Conservation (phyloP, 2,113 vertebrate genomes). For the Chloropsis hardwickii region DNA sequence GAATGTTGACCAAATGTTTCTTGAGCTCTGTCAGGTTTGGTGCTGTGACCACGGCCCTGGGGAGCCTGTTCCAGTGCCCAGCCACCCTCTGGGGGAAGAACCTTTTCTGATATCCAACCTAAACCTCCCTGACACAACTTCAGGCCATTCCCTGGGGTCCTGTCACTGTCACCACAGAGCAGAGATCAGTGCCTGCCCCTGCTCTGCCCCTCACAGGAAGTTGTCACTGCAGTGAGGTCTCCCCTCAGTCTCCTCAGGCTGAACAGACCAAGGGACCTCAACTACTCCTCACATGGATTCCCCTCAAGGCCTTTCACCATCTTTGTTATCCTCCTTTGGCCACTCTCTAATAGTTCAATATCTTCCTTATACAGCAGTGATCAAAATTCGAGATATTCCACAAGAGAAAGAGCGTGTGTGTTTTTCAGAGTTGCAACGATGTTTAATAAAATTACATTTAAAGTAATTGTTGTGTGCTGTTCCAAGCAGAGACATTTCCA, state of each 20-base stretch:
- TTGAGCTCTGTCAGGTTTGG: background rate
- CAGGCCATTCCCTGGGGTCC: rapidly evolving
- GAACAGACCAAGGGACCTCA: background rate
- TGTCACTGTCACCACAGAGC: background rate
- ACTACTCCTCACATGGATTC: rapidly evolving
- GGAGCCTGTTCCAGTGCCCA: background rate
- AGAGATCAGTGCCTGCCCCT: background rate
- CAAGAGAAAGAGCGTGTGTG: background rate
- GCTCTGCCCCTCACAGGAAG: rapidly evolving
- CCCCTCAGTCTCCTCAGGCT: background rate
- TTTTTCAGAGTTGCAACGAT: background rate
- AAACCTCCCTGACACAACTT: rapidly evolving
- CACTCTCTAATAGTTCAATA: background rate
- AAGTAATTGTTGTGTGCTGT: background rate
- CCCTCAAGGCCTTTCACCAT: background rate
- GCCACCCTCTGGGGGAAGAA: rapidly evolving
- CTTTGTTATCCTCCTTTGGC: rapidly evolving
- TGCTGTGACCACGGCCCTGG: background rate
- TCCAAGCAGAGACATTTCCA: background rate
- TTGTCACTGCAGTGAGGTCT: background rate
- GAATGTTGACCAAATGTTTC: rapidly evolving
- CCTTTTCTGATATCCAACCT: background rate
- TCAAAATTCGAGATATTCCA: background rate
- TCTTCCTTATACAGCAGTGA: background rate
- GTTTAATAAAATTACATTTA: background rate